Evolutionary conservation across 2,888 invertebrate genomes (phyloP).

Genomic region (Nomada flava): DNA sequence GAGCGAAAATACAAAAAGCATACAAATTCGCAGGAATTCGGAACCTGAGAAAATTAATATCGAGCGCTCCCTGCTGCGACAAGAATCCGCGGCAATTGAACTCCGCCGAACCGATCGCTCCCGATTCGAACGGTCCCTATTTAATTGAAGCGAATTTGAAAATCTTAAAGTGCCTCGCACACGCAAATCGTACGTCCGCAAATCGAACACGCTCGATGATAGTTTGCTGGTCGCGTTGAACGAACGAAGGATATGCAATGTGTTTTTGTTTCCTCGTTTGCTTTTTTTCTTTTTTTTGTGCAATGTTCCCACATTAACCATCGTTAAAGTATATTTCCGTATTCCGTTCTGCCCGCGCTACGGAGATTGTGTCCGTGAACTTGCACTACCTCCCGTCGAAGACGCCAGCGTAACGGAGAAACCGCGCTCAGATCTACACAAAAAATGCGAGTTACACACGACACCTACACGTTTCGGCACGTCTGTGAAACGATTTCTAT

Average conservation of each 20-base stretch:
- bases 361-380: slow-evolving; percentile 26
- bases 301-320: slow-evolving; percentile 79
- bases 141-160: slow-evolving; percentile 76
- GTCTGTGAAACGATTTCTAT: slow-evolving; percentile 35
- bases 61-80: neutral
- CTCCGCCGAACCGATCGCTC: slow-evolving; percentile 56
- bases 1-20: slow-evolving; percentile 8
- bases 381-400: slow-evolving; percentile 13
- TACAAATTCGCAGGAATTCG: neutral
- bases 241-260: slow-evolving; percentile 81
- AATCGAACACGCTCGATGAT: slow-evolving; percentile 72
- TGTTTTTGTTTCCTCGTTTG: slow-evolving; percentile 59
- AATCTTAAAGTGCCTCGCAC: slow-evolving; percentile 28
- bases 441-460: slow-evolving; percentile 41
- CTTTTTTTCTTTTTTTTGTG: slow-evolving; percentile 70
- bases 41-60: neutral
- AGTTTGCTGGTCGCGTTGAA: slow-evolving; percentile 74
- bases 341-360: slow-evolving; percentile 31
- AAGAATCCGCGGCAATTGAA: slow-evolving; percentile 58
- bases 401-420: slow-evolving; percentile 19
- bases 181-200: slow-evolving; percentile 13
- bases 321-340: slow-evolving; percentile 53
- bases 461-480: slow-evolving; percentile 19
- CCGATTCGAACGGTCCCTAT: slow-evolving; percentile 63
- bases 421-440: slow-evolving; percentile 38